A percentile compares a stretch with the other conserved stretches of the same genome.
These are phyloP conservation scores for Sander lucioperca DNA, from an alignment of 2,113 vertebrate genomes.

Conservation along the genomic window DNA sequence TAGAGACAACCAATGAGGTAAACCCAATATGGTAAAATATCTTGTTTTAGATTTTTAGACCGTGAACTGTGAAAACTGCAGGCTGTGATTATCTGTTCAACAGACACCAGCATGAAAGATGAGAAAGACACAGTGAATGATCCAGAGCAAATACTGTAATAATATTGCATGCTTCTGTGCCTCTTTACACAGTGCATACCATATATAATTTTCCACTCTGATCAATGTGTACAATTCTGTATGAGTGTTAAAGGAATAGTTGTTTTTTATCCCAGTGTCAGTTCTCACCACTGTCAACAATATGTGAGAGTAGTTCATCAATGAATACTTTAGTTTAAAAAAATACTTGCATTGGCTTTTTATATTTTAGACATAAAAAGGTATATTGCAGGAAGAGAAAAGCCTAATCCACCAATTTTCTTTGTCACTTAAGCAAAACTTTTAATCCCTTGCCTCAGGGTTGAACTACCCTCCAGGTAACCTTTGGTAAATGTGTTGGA, in stretches of 20 bases:
- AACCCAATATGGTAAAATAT: conserved; percentile 2
- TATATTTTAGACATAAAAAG: neutral
- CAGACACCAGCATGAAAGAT: conserved; percentile 21
- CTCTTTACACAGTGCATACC: neutral
- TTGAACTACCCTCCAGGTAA: neutral
- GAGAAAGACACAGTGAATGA: conserved; percentile 14
- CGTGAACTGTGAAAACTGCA: conserved; percentile 2
- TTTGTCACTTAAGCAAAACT: neutral
- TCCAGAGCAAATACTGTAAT: conserved; percentile 3
- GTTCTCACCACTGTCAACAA: neutral
- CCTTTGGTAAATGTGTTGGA: conserved; percentile 8
- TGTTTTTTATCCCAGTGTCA: neutral
- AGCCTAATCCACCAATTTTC: neutral
- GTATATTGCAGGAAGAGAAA: neutral
- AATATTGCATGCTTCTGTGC: conserved; percentile 8
- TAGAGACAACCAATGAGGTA: neutral
- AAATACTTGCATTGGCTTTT: conserved; percentile 4
- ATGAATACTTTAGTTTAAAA: neutral
- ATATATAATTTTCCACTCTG: neutral
- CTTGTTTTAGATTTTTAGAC: conserved; percentile 4
- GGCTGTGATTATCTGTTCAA: conserved; percentile 1
- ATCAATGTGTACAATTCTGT: neutral
- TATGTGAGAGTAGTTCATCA: neutral
- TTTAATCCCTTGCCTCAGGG: conserved; percentile 4
- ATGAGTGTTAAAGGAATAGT: neutral